Evolutionary conservation across 1,140 invertebrate genomes (phyloP).

Genomic region (Archivesica marissinica): DNA sequence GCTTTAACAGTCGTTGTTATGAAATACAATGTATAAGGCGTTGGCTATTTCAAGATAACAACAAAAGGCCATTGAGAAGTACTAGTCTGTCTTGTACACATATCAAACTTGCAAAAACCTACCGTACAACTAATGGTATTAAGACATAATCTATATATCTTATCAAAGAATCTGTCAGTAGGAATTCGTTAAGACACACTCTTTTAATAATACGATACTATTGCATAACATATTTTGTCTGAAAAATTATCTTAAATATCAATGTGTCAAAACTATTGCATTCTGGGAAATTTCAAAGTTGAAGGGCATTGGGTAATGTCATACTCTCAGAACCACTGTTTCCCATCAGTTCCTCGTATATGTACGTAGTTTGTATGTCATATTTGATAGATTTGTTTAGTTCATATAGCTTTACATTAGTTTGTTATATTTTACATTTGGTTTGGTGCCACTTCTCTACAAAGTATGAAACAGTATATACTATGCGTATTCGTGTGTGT

Average conservation of each 20-base stretch:
- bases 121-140: conserved; percentile 1
- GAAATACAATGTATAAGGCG: too few relatives aligned
- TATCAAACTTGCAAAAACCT: too few relatives aligned
- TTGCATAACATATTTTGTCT: conserved; percentile 24
- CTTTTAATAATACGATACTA: conserved; percentile 18
- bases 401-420: background rate
- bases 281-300: conserved; percentile 47
- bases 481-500: too few relatives aligned
- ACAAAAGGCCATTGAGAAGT: too few relatives aligned
- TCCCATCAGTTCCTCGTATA: conserved; percentile 3
- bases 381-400: background rate
- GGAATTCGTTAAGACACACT: background rate
- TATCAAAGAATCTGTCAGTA: conserved; percentile 47
- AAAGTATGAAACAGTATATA: too few relatives aligned
- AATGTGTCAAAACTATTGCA: conserved; percentile 39
- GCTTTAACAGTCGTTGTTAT: too few relatives aligned
- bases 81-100: too few relatives aligned
- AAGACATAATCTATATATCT: conserved; percentile 6
- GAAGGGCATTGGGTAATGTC: conserved; percentile 25
- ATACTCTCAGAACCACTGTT: conserved; percentile 20
- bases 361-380: conserved; percentile 12
- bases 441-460: background rate
- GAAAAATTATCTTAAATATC: conserved; percentile 46
- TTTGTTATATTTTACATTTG: too few relatives aligned
- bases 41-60: too few relatives aligned